Evolutionary conservation across 2,888 invertebrate genomes (phyloP), one percentile per base, ranked within the genome.

Genomic region (Tromatobia lineatoria): DNA sequence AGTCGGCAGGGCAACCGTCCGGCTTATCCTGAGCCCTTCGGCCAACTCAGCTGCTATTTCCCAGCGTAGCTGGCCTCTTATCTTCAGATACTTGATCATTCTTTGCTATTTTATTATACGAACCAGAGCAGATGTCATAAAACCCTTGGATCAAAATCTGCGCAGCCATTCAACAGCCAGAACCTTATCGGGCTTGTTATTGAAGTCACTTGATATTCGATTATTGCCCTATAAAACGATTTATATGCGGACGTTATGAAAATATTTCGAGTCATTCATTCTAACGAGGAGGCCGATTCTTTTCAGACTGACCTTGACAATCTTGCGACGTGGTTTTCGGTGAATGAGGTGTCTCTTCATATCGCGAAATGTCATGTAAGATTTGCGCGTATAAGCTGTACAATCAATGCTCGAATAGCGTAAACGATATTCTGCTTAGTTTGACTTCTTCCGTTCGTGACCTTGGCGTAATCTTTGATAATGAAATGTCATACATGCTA

Each of bases 41-140:
- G 61, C 38, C 61, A 11, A 38, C 38, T 64, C 61, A 64, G 61
- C 61, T 64, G 38, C 34, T 18, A 64, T 64, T 38, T 38, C 38
- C 38, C 38, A 18, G 38, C 38, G 18, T 18, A 18, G 15, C 61
- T 25, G 38, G 38, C 18, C 18, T 42, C 38, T 64, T 34, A 64
- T 64, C 61, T 34, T 20, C 18, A n/a, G 38, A 11, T 4, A 18
- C n/a, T 64, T 64, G 38, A 64, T 64, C 38, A 34, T 64, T 38
- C 34, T 20, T 64, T 38, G 61, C 18, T 64, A 64, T 64, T 42
- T 38, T 34, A 64, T 29, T 59, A 34, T 38, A 34, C 34, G 34
- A 64, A 15, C 59, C 20, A 15, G n/a, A 29, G 34, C 59, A 59
- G 59, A 34, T 59, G 59, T 59, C 29, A 59, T 34, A 34, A 34